Percentiles rank a stretch among this genome's conserved stretches.
Conservation (phyloP, 2,113 vertebrate species). For the Vidua macroura region DNA sequence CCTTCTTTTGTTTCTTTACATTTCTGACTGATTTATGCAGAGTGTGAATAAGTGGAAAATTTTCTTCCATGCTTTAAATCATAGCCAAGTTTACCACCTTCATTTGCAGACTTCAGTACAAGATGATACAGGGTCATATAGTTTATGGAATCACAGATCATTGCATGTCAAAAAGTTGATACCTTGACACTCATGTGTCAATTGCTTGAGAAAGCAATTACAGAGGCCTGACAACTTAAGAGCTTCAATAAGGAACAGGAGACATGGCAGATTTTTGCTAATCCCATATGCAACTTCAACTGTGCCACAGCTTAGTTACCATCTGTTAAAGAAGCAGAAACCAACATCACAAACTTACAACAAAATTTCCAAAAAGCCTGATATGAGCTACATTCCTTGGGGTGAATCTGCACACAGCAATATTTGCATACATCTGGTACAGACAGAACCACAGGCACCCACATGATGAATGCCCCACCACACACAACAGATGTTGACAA, state of each 20-base stretch:
- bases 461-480: background rate
- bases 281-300: background rate
- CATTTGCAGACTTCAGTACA: background rate
- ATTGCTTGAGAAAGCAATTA: constrained; percentile 1
- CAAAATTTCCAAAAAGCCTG: background rate
- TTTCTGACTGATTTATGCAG: background rate
- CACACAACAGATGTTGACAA: accelerated
- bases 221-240: background rate
- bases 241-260: background rate
- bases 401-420: background rate
- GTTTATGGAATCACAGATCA: background rate
- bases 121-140: background rate
- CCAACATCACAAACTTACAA: background rate
- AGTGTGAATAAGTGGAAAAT: background rate
- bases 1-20: background rate
- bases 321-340: background rate
- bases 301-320: background rate
- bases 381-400: background rate
- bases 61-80: background rate
- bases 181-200: background rate
- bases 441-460: background rate
- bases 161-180: background rate
- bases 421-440: background rate
- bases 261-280: background rate
- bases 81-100: background rate